Evolutionary conservation across 2,888 invertebrate genomes (phyloP), one percentile per base, ranked within the genome.

Genomic region (Mechanitis messenoides): DNA sequence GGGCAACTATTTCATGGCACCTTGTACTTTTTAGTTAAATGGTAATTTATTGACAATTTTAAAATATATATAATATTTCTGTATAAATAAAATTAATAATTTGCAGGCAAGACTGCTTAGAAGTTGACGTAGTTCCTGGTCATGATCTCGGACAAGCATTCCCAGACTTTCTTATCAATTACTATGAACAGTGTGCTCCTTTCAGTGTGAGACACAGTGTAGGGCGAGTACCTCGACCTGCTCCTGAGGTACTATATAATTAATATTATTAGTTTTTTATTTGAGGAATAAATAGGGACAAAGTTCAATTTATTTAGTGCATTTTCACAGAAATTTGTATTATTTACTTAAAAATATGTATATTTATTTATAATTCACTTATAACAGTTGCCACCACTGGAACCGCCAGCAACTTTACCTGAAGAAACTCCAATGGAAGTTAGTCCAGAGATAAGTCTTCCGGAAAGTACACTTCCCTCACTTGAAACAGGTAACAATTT

Each of bases 1-100:
- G 97, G 96, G 1, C 97, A 97, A 28, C 94, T 97, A 76, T 94
- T 94, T n/a, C 94, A 93, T 72, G 97, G 97, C 1, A 95, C 95
- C 75, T 91, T 97, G 0, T 95, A 94, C 92, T 98, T 97, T 79
- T 90, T 98, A 35, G 95, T 98, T 76, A 96, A 97, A 91, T 98
- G 98, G 98, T 94, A 42, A 42, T 42, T 42, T 42, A 42, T 5
- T 53, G 33, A 46, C 46, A 42, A 1, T 9, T 9, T 42, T 9
- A 42, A 42, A 7, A 5, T 11, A 42, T 9, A 9, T 9, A 9
- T 9, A 5, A 9, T 7, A 42, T 42, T 9, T 38, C 1, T 42
- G 42, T 42, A 11, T 42, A 9, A 11, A 42, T 42, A 2, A 5
- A 42, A 9, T 1, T 42, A 9, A 42, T 2, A 11, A 42, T 42